Conservation (phyloP, 1,140 invertebrate species). For the Trypoxylus dichotomus region DNA sequence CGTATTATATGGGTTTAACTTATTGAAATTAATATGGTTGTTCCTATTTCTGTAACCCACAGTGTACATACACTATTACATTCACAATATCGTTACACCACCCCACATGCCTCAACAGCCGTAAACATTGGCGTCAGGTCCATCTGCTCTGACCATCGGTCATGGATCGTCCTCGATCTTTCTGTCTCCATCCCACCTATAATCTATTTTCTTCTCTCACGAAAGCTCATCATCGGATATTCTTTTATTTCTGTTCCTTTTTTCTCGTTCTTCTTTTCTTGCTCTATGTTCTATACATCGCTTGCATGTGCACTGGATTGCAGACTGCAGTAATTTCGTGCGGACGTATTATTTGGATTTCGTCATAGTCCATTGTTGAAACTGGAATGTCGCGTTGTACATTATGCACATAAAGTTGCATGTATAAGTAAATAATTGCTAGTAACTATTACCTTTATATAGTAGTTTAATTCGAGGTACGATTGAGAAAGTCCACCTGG, state of each 20-base stretch:
- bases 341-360: background rate
- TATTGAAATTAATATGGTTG: background rate
- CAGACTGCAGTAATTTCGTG: background rate
- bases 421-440: background rate
- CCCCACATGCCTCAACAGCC: background rate
- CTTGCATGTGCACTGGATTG: background rate
- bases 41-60: background rate
- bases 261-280: background rate
- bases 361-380: background rate
- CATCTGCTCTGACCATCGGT: constrained; percentile 31
- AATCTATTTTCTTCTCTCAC: constrained; percentile 17
- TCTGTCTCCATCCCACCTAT: constrained; percentile 23
- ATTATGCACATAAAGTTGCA: background rate
- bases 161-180: constrained; percentile 32
- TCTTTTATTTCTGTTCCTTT: background rate
- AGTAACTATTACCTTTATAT: background rate
- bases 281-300: background rate
- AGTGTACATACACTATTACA: background rate
- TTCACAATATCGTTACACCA: background rate
- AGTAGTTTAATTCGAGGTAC: background rate
- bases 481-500: background rate
- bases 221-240: background rate
- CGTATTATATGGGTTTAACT: no score
- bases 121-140: constrained; percentile 5
- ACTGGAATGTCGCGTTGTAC: background rate